phyloP scores from a whole-genome alignment of 2,888 invertebrate genomes.

The Dryocosmus kuriphilus region DNA sequence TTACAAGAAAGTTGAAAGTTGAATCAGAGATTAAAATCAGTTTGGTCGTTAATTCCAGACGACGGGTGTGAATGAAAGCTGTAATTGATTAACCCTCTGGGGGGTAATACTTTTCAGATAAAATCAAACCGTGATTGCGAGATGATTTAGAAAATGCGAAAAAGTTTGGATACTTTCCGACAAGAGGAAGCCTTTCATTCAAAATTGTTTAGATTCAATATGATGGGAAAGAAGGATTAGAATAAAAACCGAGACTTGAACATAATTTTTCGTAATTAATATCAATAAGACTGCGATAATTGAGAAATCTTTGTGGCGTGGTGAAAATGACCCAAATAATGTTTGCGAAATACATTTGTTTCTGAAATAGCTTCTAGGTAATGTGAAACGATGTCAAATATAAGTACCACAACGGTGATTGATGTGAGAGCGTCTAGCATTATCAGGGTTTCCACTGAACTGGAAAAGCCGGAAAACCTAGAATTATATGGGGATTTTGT shows the following conservation, averaged over 20 bases:
- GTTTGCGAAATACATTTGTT: neutral
- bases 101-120: slow-evolving; percentile 10
- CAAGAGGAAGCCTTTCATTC: neutral
- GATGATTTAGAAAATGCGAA: neutral
- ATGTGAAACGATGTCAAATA: neutral
- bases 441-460: too few species aligned
- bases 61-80: slow-evolving; percentile 21
- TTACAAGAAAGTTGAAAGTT: too few species aligned
- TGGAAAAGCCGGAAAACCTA: too few species aligned
- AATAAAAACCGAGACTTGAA: neutral
- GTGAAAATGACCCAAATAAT: neutral
- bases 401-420: neutral
- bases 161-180: neutral
- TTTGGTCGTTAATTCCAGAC: neutral
- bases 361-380: neutral
- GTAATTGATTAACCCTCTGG: slow-evolving; percentile 24
- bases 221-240: neutral
- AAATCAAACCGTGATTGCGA: neutral
- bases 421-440: neutral
- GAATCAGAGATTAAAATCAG: slow-evolving; percentile 19
- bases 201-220: neutral
- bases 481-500: too few species aligned
- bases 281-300: too few species aligned
- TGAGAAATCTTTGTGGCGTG: too few species aligned
- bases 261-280: too few species aligned